Conservation (phyloP, 2,113 vertebrate genomes). For the Coturnix japonica region DNA sequence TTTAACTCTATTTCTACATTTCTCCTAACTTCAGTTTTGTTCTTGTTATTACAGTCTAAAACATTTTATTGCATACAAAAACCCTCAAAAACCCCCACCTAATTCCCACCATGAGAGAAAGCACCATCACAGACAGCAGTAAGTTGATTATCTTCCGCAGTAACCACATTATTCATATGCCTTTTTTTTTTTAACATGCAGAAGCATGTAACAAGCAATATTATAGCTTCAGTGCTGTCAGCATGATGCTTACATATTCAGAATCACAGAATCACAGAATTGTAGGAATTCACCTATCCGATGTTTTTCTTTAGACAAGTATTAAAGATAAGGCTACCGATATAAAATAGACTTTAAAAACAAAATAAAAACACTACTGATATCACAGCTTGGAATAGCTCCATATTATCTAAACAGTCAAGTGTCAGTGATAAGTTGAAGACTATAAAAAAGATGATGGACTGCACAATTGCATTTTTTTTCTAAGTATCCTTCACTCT, state of each 20-base stretch:
- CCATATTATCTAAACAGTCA: neutral
- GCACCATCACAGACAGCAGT: neutral
- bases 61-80: neutral
- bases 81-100: neutral
- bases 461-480: fast-evolving
- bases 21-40: neutral
- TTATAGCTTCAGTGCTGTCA: neutral
- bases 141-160: neutral
- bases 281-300: neutral
- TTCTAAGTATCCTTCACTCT: neutral
- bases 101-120: neutral
- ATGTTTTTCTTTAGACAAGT: neutral
- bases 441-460: fast-evolving
- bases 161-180: neutral
- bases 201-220: neutral
- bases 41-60: neutral
- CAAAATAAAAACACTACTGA: neutral
- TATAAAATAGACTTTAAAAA: neutral
- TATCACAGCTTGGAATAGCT: neutral
- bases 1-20: neutral
- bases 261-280: no score
- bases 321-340: neutral
- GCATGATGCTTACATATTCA: neutral
- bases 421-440: neutral
- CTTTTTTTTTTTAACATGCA: neutral